These are phyloP conservation scores for Melanogrammus aeglefinus DNA, from an alignment of 2,797 vertebrate species.

Conservation along the genomic window DNA sequence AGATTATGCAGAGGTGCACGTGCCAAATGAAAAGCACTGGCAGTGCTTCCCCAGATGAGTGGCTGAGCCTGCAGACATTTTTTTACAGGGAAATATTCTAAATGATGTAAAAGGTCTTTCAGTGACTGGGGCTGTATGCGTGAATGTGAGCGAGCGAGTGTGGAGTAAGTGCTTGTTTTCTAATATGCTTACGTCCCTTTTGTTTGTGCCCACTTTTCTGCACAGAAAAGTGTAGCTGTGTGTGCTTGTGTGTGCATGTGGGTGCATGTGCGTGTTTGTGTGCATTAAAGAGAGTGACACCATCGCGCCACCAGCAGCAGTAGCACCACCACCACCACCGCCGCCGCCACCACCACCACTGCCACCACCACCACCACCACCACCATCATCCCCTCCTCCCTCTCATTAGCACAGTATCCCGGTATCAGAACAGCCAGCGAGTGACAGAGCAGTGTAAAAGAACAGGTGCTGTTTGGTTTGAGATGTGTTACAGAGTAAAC, in stretches of 20 bases:
- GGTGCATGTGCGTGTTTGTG: slow-evolving; percentile 22
- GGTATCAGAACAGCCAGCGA: slow-evolving; percentile 77
- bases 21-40: slow-evolving; percentile 41
- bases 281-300: slow-evolving; percentile 70
- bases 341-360: too few species aligned
- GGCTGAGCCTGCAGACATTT: slow-evolving; percentile 62
- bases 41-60: slow-evolving; percentile 60
- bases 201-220: background rate
- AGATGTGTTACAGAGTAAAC: slow-evolving; percentile 77
- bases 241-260: slow-evolving; percentile 12
- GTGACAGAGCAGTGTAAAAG: slow-evolving; percentile 76
- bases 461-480: slow-evolving; percentile 75
- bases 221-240: background rate
- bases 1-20: slow-evolving; percentile 20
- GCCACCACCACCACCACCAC: too few species aligned
- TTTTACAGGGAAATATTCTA: background rate
- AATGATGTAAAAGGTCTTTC: background rate
- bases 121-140: slow-evolving; percentile 1
- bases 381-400: slow-evolving; percentile 53
- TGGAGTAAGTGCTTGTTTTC: background rate
- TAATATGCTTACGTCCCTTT: background rate
- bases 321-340: slow-evolving; percentile 31
- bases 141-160: slow-evolving; percentile 11
- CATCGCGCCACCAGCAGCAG: slow-evolving; percentile 8
- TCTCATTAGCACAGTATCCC: slow-evolving; percentile 76